Conservation (phyloP, 2,888 invertebrate species). For the Mesochorus sp. region DNA sequence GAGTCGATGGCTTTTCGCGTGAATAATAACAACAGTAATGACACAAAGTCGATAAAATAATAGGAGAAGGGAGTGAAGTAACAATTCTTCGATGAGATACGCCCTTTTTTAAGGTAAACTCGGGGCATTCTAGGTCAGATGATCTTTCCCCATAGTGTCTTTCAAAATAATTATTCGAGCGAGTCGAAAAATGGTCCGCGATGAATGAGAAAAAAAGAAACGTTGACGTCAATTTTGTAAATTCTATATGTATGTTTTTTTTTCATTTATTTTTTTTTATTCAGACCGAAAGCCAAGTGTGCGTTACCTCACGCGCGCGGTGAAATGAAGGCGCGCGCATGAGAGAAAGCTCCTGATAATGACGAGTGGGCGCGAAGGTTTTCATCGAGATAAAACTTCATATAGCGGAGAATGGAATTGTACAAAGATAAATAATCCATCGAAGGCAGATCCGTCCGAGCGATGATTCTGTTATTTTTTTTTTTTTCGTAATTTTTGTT, state of each 20-base stretch:
- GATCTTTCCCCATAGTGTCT: no score
- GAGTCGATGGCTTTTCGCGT: constrained; percentile 24
- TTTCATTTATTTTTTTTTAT: neutral
- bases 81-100: neutral
- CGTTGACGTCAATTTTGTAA: no score
- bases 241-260: constrained; percentile 24
- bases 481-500: no score
- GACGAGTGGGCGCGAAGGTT: constrained; percentile 64
- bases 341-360: constrained; percentile 66
- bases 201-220: no score
- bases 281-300: constrained; percentile 24
- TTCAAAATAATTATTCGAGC: neutral
- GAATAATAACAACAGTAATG: neutral
- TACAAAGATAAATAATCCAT: neutral
- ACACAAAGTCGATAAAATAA: neutral
- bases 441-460: no score
- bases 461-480: no score
- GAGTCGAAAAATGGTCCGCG: neutral
- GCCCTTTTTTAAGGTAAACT: neutral
- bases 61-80: neutral
- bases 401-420: constrained; percentile 20
- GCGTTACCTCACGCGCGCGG: constrained; percentile 46
- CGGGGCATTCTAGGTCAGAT: no score
- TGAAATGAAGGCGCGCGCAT: constrained; percentile 65
- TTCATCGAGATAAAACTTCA: constrained; percentile 49